phyloP scores from a whole-genome alignment of 1,140 invertebrate genomes.

The Oryzaephilus surinamensis region DNA sequence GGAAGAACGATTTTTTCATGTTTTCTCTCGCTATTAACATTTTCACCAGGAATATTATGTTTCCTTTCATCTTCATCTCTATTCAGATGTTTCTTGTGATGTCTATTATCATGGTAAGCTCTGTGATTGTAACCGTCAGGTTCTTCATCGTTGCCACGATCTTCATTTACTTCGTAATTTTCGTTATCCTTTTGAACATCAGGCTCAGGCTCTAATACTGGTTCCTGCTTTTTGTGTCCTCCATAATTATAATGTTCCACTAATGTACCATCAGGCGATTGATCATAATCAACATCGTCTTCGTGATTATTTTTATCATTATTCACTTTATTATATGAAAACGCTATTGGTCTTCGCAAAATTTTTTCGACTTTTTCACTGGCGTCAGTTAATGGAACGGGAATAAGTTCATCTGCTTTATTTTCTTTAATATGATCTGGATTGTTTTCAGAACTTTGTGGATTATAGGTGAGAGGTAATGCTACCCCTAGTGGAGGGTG shows the following conservation, averaged over 20 bases:
- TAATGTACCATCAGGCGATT: not conserved
- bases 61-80: not conserved
- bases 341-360: slow-evolving; percentile 18
- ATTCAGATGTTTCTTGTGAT: no score
- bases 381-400: slow-evolving; percentile 12
- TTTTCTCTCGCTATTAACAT: not conserved
- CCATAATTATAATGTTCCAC: not conserved
- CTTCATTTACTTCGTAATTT: not conserved
- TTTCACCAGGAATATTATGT: not conserved
- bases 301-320: slow-evolving; percentile 2
- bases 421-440: slow-evolving; percentile 11
- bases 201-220: no score
- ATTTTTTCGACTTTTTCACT: slow-evolving; percentile 25
- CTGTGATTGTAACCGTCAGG: not conserved
- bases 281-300: not conserved
- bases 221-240: no score
- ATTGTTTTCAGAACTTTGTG: no score
- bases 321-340: slow-evolving; percentile 15
- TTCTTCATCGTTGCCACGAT: slow-evolving; percentile 1
- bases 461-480: no score
- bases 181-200: slow-evolving; percentile 2
- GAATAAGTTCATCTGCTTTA: slow-evolving; percentile 7
- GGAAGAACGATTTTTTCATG: not conserved
- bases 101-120: no score
- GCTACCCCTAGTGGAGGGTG: no score